Evolutionary conservation across 2,888 invertebrate species (phyloP).

Genomic region (Epinotia bilunana): DNA sequence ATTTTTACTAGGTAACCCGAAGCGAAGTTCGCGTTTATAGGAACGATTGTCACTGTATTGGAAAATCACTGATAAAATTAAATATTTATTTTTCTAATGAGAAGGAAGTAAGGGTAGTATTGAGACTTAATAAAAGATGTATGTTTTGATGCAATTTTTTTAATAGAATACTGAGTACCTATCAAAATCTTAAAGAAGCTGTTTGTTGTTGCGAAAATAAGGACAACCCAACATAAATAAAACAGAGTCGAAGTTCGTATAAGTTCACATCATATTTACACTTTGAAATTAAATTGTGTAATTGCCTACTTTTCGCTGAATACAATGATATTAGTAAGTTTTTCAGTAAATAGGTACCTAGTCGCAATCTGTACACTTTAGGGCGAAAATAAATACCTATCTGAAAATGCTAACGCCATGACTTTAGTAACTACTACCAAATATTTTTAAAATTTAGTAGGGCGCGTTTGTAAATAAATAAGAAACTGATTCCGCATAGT

Average conservation of each 20-base stretch:
- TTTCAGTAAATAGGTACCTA: not conserved
- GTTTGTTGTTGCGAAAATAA: not conserved
- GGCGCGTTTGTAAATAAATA: conserved; percentile 99
- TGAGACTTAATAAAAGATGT: no score
- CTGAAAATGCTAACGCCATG: no score
- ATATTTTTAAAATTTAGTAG: conserved; percentile 82
- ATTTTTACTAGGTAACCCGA: no score
- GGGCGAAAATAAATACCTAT: no score
- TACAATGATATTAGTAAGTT: not conserved
- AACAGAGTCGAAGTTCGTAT: not conserved
- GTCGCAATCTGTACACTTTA: no score
- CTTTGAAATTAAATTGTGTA: no score
- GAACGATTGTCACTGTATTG: no score
- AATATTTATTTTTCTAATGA: no score
- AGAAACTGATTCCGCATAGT: conserved; percentile 99
- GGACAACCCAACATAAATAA: not conserved
- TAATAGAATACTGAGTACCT: not conserved
- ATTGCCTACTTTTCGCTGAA: no score
- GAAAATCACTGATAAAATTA: no score
- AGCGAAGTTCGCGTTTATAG: no score
- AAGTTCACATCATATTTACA: not conserved
- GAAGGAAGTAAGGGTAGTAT: no score
- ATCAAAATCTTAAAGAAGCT: not conserved
- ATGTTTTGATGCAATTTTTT: not conserved
- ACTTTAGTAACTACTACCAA: not conserved